Conservation (phyloP, 2,113 vertebrate genomes). For the Podocnemis expansa region DNA sequence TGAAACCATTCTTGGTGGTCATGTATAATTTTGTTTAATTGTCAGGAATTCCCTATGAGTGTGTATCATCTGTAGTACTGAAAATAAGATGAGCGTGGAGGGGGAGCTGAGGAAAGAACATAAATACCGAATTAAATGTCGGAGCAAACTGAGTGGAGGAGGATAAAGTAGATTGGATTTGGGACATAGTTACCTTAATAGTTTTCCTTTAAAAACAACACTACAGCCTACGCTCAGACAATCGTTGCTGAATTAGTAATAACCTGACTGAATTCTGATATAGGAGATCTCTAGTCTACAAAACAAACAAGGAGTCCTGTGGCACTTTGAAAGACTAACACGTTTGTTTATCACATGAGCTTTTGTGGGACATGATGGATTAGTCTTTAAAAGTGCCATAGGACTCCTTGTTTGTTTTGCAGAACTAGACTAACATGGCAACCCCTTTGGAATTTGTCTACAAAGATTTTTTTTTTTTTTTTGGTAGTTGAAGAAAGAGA, state of each 20-base stretch:
- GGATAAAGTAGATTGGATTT: background rate
- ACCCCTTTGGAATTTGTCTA: no score
- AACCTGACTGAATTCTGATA: background rate
- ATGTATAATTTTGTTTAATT: background rate
- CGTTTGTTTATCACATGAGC: no score
- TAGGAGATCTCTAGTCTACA: rapidly evolving
- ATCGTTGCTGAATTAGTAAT: background rate
- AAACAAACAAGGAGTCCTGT: no score
- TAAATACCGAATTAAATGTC: background rate
- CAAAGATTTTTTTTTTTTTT: no score
- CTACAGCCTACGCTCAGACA: background rate
- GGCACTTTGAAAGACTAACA: no score
- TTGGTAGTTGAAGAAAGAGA: background rate
- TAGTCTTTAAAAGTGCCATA: no score
- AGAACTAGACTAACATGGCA: no score
- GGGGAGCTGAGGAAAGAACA: no score
- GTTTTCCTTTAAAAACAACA: background rate
- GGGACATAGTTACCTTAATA: background rate
- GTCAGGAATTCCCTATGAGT: no score
- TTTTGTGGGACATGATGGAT: no score
- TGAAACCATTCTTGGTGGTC: background rate
- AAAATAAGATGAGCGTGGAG: background rate
- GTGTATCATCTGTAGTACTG: rapidly evolving
- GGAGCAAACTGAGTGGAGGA: rapidly evolving
- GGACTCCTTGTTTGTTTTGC: no score